These are phyloP conservation scores for Lophius piscatorius DNA, from an alignment of 2,113 vertebrate species.

Conservation along the genomic window DNA sequence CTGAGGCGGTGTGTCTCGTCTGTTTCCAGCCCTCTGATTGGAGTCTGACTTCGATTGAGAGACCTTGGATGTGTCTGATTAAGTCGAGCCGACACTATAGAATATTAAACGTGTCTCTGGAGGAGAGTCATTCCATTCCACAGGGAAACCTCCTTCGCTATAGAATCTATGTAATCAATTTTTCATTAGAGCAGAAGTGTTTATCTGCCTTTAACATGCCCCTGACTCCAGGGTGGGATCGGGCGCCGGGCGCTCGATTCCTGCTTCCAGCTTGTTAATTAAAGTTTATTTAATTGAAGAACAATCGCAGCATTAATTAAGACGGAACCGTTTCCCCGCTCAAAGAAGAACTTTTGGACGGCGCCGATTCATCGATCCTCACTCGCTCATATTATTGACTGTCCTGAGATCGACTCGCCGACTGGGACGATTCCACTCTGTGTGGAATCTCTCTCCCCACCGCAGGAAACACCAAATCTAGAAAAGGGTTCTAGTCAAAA, in stretches of 20 bases:
- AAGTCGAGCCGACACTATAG: constrained; percentile 67
- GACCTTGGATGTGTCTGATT: constrained; percentile 77
- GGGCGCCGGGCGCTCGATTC: constrained; percentile 87
- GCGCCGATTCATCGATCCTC: no score
- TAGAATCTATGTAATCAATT: constrained; percentile 96
- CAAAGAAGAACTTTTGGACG: constrained; percentile 45
- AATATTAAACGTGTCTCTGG: constrained; percentile 77
- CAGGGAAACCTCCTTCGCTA: constrained; percentile 78
- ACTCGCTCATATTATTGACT: constrained; percentile 25
- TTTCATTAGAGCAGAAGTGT: constrained; percentile 98
- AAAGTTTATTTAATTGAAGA: constrained; percentile 98
- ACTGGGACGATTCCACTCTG: constrained; percentile 14
- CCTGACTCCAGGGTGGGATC: constrained; percentile 77
- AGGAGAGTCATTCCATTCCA: constrained; percentile 81
- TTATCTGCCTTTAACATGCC: constrained; percentile 97
- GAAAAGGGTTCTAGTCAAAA: no score
- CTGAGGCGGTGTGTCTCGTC: constrained; percentile 36
- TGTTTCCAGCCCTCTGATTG: constrained; percentile 60
- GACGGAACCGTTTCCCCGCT: constrained; percentile 77
- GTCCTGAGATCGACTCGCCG: constrained; percentile 26
- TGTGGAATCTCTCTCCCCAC: background rate
- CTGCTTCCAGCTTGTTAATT: constrained; percentile 96
- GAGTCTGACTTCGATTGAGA: constrained; percentile 73
- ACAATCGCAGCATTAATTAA: constrained; percentile 94
- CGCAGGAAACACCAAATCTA: constrained; percentile 1